phyloP scores from a whole-genome alignment of 1,140 invertebrate species.

The Holotrichia oblita region DNA sequence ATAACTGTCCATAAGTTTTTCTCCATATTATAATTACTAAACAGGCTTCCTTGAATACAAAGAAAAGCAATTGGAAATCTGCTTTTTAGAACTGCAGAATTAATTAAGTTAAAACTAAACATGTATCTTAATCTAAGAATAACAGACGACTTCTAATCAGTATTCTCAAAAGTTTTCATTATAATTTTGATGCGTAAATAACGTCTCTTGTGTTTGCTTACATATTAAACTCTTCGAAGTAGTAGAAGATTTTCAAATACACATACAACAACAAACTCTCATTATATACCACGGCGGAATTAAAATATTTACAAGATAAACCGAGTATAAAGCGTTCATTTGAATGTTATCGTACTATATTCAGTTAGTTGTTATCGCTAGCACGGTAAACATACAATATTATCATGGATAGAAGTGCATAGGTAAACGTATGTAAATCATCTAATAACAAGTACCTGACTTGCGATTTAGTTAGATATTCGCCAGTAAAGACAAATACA shows the following conservation, averaged over 20 bases:
- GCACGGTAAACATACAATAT: not conserved
- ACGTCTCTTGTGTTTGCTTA: not conserved
- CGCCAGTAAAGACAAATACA: not conserved
- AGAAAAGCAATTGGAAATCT: no score
- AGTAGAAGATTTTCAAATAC: not conserved
- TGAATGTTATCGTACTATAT: constrained; percentile 8
- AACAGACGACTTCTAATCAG: no score
- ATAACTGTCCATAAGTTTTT: no score
- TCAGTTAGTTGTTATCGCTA: constrained; percentile 25
- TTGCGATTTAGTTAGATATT: not conserved
- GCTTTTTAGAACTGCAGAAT: no score
- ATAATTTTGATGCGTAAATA: constrained; percentile 21
- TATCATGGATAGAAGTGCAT: constrained; percentile 24
- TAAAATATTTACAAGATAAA: constrained; percentile 22
- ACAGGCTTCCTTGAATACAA: no score
- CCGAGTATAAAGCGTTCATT: not conserved
- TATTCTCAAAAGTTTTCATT: no score
- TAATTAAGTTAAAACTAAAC: no score
- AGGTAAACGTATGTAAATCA: constrained; percentile 1
- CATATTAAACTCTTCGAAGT: constrained; percentile 10
- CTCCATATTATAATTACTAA: no score
- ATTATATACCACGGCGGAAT: not conserved
- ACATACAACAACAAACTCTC: not conserved
- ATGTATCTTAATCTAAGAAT: no score
- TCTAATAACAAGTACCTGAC: not conserved